Base-by-base conservation (phyloP, 2,888 invertebrate species). In the Patella caerulea region DNA sequence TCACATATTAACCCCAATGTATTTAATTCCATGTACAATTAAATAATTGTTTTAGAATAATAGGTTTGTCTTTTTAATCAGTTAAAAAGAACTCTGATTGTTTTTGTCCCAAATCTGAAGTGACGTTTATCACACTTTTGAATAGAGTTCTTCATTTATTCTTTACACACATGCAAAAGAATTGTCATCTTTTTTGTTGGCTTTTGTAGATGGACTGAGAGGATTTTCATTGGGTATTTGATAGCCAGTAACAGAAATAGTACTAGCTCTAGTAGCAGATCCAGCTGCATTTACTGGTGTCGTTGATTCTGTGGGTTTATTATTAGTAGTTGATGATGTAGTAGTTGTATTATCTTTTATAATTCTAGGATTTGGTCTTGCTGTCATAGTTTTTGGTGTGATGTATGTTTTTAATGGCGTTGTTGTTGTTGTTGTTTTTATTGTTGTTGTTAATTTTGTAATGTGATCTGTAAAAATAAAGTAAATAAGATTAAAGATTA, bases 391-490 rank as follows among this genome's bases (percentile, higher is more conserved):
- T 74, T 34, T 17, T 74, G 59, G 9, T 14, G 74, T 74, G 17
- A 34, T 74, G 9, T 54, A 24, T 74, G 69, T 45, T 74, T n/a
- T 11, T 69, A 65, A n/a, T 52, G 75, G 52, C 7, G 75, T 71
- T 55, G 19, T 54, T 55, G 71, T 55, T 75, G 74, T 59, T 11
- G 69, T 74, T 29, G 65, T 34, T 74, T 45, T 45, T 69, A 65
- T 14, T 29, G 74, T 55, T 14, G 74, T 74, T 29, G 74, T 65
- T 65, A 53, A 65, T 70, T 24, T 70, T 69, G 74, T 34, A 53
- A 45, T 45, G 45, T 45, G 45, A 45, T 45, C 45, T 45, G 45
- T 45, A 45, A 45, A 45, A 45, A 45, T 45, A 45, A 45, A 45
- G 7, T 45, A 45, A 45, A 45, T 9, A 45, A 45, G 9, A 45